Evolutionary conservation across 2,888 invertebrate genomes (phyloP), one percentile per base, ranked within the genome.

Genomic region (Malthinus seriepunctatus): DNA sequence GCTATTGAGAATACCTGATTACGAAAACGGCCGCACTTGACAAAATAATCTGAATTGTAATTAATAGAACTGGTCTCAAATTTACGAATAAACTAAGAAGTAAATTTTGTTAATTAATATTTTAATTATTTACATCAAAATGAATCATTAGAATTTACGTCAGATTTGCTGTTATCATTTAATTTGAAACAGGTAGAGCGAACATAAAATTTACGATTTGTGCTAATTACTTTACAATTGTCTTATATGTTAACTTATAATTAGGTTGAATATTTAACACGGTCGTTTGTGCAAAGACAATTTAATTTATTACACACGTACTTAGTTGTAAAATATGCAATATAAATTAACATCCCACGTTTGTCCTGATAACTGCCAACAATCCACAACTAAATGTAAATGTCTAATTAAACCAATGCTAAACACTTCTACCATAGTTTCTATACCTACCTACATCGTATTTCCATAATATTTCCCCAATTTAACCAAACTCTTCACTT

Each of bases 321-420:
- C 56, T 60, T 60, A 63, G 54, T 57, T 63, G 62, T 56, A 60
- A 42, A 42, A 42, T 42, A 42, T 42, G 39, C 39, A 71, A 71
- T 62, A 66, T 67, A 73, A 73, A 73, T 73, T 71, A 72, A 60
- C 66, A 56, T 66, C 73, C 73, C 71, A 73, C 73, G 70, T 71
- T 67, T 63, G 66, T 66, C 62, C 68, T 66, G 69, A 70, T 72
- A 71, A 73, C 71, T 71, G 73, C 70, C 69, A 67, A 65, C 63
- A 62, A 69, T 64, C 69, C 66, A 66, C 66, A 63, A 64, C 66
- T 67, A 68, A 67, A 67, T 69, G 67, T 69, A 71, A 70, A 70
- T 70, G 68, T 70, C 70, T 72, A 73, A 73, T 73, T 73, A 73
- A 69, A 66, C 64, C 63, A 48, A 62, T 63, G 66, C 63, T 63